Base-by-base conservation (phyloP, 2,888 invertebrate genomes). In the Lepidochrysops patricia region DNA sequence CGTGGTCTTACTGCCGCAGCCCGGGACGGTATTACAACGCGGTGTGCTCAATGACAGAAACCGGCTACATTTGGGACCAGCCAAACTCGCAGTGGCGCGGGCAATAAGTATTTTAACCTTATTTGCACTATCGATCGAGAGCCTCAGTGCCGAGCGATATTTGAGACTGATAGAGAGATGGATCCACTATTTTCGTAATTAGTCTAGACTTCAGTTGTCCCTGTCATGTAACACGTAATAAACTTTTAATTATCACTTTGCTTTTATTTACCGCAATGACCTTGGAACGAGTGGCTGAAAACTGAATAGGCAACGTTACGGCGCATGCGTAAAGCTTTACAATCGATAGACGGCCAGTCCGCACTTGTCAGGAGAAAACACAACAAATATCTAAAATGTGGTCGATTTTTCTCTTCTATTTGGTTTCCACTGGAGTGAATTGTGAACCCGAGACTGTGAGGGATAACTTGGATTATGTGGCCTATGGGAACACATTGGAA, bases 1-100 rank as follows among this genome's bases (percentile, higher is more conserved):
- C 94, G 64, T 96, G 95, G 94, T 96, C 96, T 0, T 97, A 93
- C 78, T 97, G 97, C 84, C 91, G 96, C 68, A 96, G 93, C 68
- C 96, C 96, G 3, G 97, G 97, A 26, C 91, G 94, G 63, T 97
- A 97, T 80, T 97, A 97, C 84, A 96, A 97, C 75, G 97, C 97
- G 4, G 94, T 94, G 70, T 97, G 97, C 80, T 94, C 96, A 63
- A 96, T 97, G 93, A 96, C 96, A 23, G 94, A 94, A 67, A 96
- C 96, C 34, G 96, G 96, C 23, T 96, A 96, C 82, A 96, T 97
- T 74, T 97, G 96, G 97, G 93, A 94, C 64, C 96, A 96, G 76
- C 95, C 96, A 13, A 80, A 81, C 63, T 88, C 89, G 4, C 84
- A 87, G 72, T 87, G 82, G 79, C 80, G 82, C 65, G 83, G 82